Conservation (phyloP, 2,113 vertebrate species). For the Addax nasomaculatus region DNA sequence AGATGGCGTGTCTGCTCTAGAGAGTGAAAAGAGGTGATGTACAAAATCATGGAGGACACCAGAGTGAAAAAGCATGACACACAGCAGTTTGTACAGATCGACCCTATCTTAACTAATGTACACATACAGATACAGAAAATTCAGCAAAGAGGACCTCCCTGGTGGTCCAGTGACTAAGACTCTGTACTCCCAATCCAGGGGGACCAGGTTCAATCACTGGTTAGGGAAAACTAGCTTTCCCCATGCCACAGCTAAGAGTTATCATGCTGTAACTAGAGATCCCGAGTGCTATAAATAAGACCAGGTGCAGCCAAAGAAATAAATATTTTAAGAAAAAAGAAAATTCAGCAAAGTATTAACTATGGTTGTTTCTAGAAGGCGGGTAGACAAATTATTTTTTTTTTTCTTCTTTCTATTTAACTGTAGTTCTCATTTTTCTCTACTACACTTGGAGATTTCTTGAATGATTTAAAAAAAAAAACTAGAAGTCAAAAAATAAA, state of each 20-base stretch:
- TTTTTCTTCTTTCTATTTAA: conserved; percentile 19
- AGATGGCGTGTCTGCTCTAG: neutral
- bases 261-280: neutral
- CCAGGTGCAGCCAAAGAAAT: neutral
- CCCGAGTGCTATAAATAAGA: neutral
- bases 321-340: neutral
- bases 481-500: conserved; percentile 1
- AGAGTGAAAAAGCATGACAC: neutral
- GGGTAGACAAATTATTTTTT: neutral
- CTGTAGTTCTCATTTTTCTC: neutral
- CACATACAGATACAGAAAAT: neutral
- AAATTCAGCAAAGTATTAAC: conserved; percentile 1
- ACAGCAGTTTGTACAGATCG: neutral
- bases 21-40: neutral
- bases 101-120: neutral
- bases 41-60: neutral
- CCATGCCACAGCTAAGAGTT: neutral
- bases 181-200: neutral
- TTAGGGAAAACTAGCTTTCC: neutral
- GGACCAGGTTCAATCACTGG: neutral
- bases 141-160: neutral
- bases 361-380: neutral
- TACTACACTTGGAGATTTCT: neutral
- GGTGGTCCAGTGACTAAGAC: neutral
- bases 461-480: neutral